Conservation (phyloP, 92 coral and sea anemone species). For the Palythoa caribaeorum region DNA sequence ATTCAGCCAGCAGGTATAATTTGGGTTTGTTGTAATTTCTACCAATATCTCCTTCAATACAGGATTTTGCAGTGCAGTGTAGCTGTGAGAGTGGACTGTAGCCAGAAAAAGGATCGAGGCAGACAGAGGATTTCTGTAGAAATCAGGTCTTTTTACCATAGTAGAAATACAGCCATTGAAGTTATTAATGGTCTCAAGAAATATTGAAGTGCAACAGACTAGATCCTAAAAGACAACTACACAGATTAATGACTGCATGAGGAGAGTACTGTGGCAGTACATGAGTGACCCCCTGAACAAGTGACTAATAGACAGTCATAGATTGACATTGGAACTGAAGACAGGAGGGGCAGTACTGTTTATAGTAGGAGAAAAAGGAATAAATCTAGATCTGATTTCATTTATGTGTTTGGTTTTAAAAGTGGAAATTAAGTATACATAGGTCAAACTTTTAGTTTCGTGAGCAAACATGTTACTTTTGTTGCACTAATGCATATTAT, state of each 20-base stretch:
- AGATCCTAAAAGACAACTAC: slow-evolving; percentile 24
- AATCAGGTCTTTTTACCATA: slow-evolving; percentile 28
- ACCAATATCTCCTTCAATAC: slow-evolving; percentile 14
- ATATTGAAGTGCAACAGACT: slow-evolving; percentile 22
- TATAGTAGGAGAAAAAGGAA: not conserved
- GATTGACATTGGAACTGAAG: slow-evolving; percentile 42
- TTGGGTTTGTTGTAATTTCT: not conserved
- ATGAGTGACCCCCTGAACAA: slow-evolving; percentile 22
- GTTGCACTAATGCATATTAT: no score
- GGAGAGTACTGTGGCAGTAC: slow-evolving; percentile 22
- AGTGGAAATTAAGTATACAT: not conserved
- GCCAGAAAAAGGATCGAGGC: slow-evolving; percentile 37
- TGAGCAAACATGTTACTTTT: not conserved
- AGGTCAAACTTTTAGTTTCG: not conserved
- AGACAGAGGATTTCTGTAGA: slow-evolving; percentile 42
- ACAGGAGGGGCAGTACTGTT: slow-evolving; percentile 35
- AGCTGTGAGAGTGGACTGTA: slow-evolving; percentile 31
- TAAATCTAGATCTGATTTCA: no score
- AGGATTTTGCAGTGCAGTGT: slow-evolving; percentile 36
- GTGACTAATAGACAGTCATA: slow-evolving; percentile 35
- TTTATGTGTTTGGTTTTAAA: not conserved
- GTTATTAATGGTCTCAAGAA: slow-evolving; percentile 30
- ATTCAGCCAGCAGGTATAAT: no score
- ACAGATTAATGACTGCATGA: not conserved
- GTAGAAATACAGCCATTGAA: slow-evolving; percentile 39